Base-by-base conservation (phyloP, 2,113 vertebrate genomes). In the Trogon surrucura region DNA sequence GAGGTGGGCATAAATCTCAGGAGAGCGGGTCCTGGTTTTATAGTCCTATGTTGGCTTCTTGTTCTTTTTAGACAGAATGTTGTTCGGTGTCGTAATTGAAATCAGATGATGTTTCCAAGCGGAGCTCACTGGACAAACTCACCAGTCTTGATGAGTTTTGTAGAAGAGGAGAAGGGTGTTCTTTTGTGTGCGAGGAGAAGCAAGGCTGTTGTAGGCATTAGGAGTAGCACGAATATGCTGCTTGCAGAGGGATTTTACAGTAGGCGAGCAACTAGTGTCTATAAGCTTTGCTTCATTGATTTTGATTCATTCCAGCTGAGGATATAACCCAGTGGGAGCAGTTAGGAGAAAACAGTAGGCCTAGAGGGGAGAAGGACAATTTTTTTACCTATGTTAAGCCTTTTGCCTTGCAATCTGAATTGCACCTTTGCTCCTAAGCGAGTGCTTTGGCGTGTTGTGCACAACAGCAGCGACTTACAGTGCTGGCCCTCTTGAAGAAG, bases 221-320 rank as follows among this genome's bases (percentile, higher is more conserved):
- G 48, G 44, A 91, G 29, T 6, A 41, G 69, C 21, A 6, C 6
- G 45, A 58, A 69, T 53, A 13, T 79, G 72, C 88, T 69, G 65
- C 69, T 92, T 78, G 64, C 50, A 48, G 70, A 50, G 67, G 27
- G 47, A 48, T 79, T 93, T 90, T 64, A 51, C 83, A 64, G 36
- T 27, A 94, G 48, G 50, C 84, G 79, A 84, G 50, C 90, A 96
- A 80, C 57, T 67, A 45, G 47, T 67, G 56, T 91, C 90, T 83
- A 53, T 96, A 92, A 86, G 80, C 38, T 93, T 83, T 88, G 85
- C 88, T 93, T 74, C 95, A 90, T 78, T 90, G 90, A 81, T 95
- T 93, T 95, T 85, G 92, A 84, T 94, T 94, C 83, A 88, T 94
- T 91, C 53, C 80, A 96, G 69, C 80, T 69, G 82, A 93, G 70